A percentile compares a stretch with the other conserved stretches of the same genome.
phyloP scores from a whole-genome alignment of 1,140 invertebrate genomes.

The roundworm (Caenorhabditis elegans) region WBcel235 BX284605.5:8084501-8085000 shows the following conservation, averaged over 20 bases:
- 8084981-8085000: conserved; percentile 17
- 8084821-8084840: conserved; percentile 6
- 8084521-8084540: conserved; percentile 40
- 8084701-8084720: conserved; percentile 72
- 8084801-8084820: conserved; percentile 54
- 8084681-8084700: conserved; percentile 68
- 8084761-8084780: conserved; percentile 67
- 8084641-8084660: conserved; percentile 22
- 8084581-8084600: conserved; percentile 77
- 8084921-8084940: not conserved
- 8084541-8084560: conserved; percentile 47
- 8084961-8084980: conserved; percentile 20
- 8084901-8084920: not conserved
- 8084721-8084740: conserved; percentile 72
- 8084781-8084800: not conserved
- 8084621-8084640: conserved; percentile 67
- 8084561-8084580: conserved; percentile 60
- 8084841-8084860: conserved; percentile 30
- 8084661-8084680: conserved; percentile 67
- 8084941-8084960: not conserved
- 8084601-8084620: conserved; percentile 84
- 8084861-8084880: not conserved
- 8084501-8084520: conserved; percentile 71
- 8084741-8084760: conserved; percentile 73
- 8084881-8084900: not conserved